phyloP scores from a whole-genome alignment of 2,113 vertebrate genomes.

The Condylura cristata region DNA sequence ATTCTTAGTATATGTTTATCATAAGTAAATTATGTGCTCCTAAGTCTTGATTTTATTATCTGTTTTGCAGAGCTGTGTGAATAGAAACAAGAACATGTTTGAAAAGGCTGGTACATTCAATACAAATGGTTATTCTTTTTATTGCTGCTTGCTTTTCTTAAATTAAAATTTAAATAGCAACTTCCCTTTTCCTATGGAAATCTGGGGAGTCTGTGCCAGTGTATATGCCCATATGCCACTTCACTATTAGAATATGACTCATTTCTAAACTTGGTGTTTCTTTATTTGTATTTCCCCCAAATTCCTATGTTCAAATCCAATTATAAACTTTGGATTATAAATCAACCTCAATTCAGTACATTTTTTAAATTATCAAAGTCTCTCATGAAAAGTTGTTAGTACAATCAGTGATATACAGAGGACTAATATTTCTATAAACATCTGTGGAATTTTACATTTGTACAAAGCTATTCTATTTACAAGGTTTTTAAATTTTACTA shows the following conservation, averaged over 20 bases:
- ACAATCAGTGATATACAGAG: not conserved
- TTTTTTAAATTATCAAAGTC: not conserved
- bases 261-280: constrained; percentile 68
- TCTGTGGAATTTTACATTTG: not conserved
- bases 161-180: constrained; percentile 53
- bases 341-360: not conserved
- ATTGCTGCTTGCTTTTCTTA: constrained; percentile 42
- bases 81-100: not conserved
- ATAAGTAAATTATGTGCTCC: not conserved
- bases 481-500: not conserved
- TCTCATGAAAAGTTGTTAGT: not conserved
- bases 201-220: constrained; percentile 53
- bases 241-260: constrained; percentile 69
- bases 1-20: not conserved
- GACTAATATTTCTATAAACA: not conserved
- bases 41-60: not conserved
- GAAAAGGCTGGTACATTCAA: not conserved
- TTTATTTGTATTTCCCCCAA: constrained; percentile 42
- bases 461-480: not conserved
- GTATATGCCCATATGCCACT: constrained; percentile 51
- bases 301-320: constrained; percentile 26
- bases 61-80: not conserved
- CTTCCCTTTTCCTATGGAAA: constrained; percentile 40
- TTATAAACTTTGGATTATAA: not conserved
- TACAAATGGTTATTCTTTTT: constrained; percentile 15